Conservation (phyloP, 2,888 invertebrate genomes). For the Alviniconcha strummeri region DNA sequence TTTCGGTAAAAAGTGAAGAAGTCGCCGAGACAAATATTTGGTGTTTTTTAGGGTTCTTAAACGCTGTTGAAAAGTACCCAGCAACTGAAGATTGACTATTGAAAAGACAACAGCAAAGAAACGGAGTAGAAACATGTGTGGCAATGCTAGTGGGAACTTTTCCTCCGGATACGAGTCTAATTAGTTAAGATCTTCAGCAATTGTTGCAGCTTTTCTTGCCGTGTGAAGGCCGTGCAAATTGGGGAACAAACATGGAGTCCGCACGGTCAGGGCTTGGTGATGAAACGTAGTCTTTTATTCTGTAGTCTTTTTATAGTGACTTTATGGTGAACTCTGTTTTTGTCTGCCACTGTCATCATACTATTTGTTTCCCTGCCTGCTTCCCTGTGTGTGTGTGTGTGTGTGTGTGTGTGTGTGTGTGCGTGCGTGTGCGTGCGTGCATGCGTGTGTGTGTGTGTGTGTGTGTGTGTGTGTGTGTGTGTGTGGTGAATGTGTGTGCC, state of each 20-base stretch:
- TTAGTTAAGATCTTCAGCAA: background rate
- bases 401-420: background rate
- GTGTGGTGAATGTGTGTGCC: background rate
- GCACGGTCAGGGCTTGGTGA: no score
- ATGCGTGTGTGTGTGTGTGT: background rate
- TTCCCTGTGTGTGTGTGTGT: background rate
- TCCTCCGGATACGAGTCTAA: background rate
- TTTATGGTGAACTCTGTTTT: background rate
- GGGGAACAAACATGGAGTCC: no score
- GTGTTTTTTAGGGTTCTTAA: background rate
- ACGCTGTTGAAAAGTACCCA: background rate
- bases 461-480: background rate
- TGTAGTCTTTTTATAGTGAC: background rate
- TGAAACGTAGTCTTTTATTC: background rate
- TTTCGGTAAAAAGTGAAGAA: background rate
- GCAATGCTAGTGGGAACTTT: background rate
- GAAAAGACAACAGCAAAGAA: background rate
- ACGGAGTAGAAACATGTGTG: no score
- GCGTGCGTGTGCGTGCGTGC: background rate
- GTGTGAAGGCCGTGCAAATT: no score
- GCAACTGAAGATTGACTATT: background rate
- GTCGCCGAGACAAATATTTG: slow-evolving; percentile 1
- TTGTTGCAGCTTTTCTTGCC: background rate
- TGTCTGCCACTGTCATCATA: background rate
- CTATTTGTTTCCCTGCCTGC: background rate